Evolutionary conservation across 2,888 invertebrate species (phyloP).

Genomic region (Drosophila tanythrix): DNA sequence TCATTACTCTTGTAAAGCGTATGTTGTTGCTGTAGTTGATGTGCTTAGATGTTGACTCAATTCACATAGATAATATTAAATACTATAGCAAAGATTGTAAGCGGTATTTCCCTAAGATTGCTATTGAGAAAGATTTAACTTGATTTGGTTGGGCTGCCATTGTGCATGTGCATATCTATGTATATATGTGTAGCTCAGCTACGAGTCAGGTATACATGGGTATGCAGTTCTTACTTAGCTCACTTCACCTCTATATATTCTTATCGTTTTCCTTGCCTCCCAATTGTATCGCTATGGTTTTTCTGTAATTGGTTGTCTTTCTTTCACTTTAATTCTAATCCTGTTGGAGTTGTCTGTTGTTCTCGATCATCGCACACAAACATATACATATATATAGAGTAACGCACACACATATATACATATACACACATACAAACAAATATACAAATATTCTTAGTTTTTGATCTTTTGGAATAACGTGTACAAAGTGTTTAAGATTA

Average conservation of each 20-base stretch:
- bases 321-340: not conserved
- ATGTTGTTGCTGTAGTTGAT: not conserved
- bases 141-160: conserved; percentile 33
- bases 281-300: not conserved
- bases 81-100: conserved; percentile 11
- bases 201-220: conserved; percentile 17
- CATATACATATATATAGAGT: not conserved
- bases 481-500: conserved; percentile 14
- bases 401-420: conserved; percentile 9
- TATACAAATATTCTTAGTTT: conserved; percentile 11
- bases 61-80: not conserved
- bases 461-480: conserved; percentile 13
- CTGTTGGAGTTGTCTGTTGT: not conserved
- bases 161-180: conserved; percentile 12
- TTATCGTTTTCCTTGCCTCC: not conserved
- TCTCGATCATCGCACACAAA: not conserved
- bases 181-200: conserved; percentile 33
- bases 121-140: conserved; percentile 3
- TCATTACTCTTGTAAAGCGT: conserved; percentile 6
- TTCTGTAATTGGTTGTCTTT: not conserved
- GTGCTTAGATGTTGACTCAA: not conserved
- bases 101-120: not conserved
- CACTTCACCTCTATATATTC: not conserved
- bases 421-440: conserved; percentile 23
- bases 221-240: not conserved